These are phyloP conservation scores for Diceros bicornis DNA, from an alignment of 2,797 vertebrate species.

Conservation along the genomic window DNA sequence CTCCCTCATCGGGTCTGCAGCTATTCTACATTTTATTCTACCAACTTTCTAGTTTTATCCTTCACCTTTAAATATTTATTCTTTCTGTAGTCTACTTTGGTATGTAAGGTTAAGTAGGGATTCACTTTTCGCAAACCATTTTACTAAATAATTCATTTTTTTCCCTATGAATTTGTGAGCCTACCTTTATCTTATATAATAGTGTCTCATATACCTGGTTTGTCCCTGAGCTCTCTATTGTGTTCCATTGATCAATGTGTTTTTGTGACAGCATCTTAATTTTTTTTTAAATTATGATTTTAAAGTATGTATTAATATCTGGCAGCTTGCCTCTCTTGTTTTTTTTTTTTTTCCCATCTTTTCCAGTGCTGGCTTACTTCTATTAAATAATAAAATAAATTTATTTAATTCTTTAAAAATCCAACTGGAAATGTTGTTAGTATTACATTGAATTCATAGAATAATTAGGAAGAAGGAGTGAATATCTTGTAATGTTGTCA, in stretches of 20 bases:
- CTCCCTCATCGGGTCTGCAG: not conserved
- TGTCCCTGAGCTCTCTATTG: not conserved
- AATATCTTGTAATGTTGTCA: not conserved
- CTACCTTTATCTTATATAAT: not conserved
- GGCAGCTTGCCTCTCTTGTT: not conserved
- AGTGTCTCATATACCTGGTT: not conserved
- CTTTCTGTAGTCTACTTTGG: not conserved
- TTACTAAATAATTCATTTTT: not conserved
- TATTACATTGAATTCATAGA: not conserved
- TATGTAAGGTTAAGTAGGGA: not conserved
- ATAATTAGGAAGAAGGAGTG: not conserved
- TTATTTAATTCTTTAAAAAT: conserved; percentile 33
- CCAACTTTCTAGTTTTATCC: not conserved
- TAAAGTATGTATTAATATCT: not conserved
- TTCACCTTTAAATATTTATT: not conserved
- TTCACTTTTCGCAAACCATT: not conserved
- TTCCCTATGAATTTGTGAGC: not conserved
- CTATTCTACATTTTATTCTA: not conserved
- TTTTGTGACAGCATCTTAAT: not conserved
- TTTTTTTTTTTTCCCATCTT: not conserved
- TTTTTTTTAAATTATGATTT: not conserved
- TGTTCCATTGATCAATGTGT: not conserved
- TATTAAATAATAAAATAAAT: not conserved
- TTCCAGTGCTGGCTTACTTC: not conserved
- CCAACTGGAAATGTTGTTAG: not conserved